phyloP scores from a whole-genome alignment of 2,113 vertebrate genomes.

The Cebidichthys violaceus region DNA sequence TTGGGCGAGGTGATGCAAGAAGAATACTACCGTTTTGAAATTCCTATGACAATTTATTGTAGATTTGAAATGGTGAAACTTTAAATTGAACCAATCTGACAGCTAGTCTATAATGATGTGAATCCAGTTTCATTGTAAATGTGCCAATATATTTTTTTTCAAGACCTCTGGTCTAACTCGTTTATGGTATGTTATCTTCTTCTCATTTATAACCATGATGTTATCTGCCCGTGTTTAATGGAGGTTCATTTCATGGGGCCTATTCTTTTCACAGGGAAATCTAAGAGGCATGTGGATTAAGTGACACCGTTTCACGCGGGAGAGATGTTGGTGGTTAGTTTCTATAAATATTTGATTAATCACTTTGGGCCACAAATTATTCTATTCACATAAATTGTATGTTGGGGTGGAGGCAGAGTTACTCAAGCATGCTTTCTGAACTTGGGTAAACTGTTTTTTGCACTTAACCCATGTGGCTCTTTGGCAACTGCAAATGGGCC shows the following conservation, averaged over 20 bases:
- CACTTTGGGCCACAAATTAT: not conserved
- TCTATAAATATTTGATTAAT: not conserved
- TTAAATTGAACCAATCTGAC: not conserved
- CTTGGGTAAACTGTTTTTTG: no score
- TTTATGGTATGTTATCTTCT: not conserved
- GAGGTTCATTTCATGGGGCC: not conserved
- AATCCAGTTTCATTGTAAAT: not conserved
- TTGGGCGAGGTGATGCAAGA: not conserved
- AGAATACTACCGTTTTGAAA: not conserved
- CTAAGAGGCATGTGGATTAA: not conserved
- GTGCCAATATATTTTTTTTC: not conserved
- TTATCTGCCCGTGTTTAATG: not conserved
- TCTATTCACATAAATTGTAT: not conserved
- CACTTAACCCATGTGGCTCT: conserved; percentile 3
- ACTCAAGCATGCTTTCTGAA: no score
- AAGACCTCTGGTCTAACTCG: not conserved
- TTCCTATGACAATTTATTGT: not conserved
- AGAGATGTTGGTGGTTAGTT: not conserved
- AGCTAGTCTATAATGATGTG: not conserved
- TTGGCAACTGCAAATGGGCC: not conserved
- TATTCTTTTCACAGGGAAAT: not conserved
- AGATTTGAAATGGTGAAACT: not conserved
- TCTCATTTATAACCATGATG: not conserved
- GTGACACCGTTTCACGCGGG: not conserved
- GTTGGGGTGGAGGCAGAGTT: not conserved